Base-by-base conservation (phyloP, 2,888 invertebrate species). In the Himalopsyche anomala region DNA sequence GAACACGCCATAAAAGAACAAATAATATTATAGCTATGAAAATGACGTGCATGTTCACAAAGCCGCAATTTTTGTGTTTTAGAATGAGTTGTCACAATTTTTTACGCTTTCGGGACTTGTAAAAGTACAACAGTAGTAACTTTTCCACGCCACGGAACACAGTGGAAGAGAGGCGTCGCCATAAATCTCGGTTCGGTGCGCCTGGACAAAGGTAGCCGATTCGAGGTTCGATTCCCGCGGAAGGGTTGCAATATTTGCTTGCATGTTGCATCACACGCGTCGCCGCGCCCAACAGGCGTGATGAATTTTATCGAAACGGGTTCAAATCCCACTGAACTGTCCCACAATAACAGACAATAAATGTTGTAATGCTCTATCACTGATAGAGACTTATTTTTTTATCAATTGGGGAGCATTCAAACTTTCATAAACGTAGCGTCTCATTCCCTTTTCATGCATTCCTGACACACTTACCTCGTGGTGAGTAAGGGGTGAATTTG, bases 271-370 rank as follows among this genome's bases (percentile, higher is more conserved):
- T 83, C 80, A 83, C 83, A 55, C 84, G 83, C 86, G 55, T 56
- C 84, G 74, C 62, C 81, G 86, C 19, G 38, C 74, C 83, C 42
- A 42, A 56, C 62, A 83, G 82, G 86, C 86, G 86, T 86, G 86
- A 80, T 81, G 69, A 81, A 86, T 83, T 86, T 83, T 83, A 55
- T 74, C 74, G 74, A 36, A 74, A 74, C 74, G 74, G 28, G 28
- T 38, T 74, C 36, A 15, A 74, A 74, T 74, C 74, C 38, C 74
- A 74, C 36, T 36, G 74, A 74, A 36, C 28, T 74, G 74, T 74
- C 74, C 36, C 28, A 15, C 28, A 74, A 74, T 36, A 15, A 74
- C 12, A 36, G 74, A 74, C 74, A 74, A 36, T 36, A 74, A 74
- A 74, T 15, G 5, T 51, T 51, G 15, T 51, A 51, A 51, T 3